Evolutionary conservation across 1,140 invertebrate genomes (phyloP).

Genomic region (Drosophila saltans): DNA sequence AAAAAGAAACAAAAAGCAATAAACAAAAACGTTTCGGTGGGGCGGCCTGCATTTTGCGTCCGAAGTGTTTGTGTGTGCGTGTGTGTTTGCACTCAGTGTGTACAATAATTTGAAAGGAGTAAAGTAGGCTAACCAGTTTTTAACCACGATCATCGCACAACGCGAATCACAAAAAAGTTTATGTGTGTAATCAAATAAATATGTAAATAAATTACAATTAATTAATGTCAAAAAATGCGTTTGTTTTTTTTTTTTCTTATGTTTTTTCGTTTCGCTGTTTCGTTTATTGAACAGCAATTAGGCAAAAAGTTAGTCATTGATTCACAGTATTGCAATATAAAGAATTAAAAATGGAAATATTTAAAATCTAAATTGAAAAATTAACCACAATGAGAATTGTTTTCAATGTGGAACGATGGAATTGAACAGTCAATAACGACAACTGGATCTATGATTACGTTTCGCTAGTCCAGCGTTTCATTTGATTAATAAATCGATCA

Average conservation of each 20-base stretch:
- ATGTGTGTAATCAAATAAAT: constrained; percentile 72
- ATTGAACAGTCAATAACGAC: too few species aligned
- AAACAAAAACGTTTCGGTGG: constrained; percentile 4
- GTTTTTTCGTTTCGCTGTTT: constrained; percentile 28
- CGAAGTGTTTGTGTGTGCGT: background rate
- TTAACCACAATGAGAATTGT: too few species aligned
- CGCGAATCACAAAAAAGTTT: background rate
- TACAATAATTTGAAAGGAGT: constrained; percentile 30
- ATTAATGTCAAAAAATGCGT: constrained; percentile 65
- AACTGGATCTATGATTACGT: too few species aligned
- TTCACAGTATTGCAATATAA: too few species aligned
- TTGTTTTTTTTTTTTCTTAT: too few species aligned
- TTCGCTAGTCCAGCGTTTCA: too few species aligned
- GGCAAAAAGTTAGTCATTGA: constrained; percentile 40
- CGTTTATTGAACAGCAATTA: constrained; percentile 27
- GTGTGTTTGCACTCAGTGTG: background rate
- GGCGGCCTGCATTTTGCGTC: constrained; percentile 44
- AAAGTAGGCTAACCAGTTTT: constrained; percentile 46
- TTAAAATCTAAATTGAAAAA: too few species aligned
- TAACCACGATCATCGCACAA: background rate
- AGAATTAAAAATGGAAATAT: constrained; percentile 18
- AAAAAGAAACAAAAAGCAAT: constrained; percentile 22
- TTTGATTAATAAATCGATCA: too few species aligned
- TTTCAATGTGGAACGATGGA: too few species aligned
- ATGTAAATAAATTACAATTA: constrained; percentile 76